Evolutionary conservation across 2,113 vertebrate genomes (phyloP).

Genomic region (Crotalus horridus): DNA sequence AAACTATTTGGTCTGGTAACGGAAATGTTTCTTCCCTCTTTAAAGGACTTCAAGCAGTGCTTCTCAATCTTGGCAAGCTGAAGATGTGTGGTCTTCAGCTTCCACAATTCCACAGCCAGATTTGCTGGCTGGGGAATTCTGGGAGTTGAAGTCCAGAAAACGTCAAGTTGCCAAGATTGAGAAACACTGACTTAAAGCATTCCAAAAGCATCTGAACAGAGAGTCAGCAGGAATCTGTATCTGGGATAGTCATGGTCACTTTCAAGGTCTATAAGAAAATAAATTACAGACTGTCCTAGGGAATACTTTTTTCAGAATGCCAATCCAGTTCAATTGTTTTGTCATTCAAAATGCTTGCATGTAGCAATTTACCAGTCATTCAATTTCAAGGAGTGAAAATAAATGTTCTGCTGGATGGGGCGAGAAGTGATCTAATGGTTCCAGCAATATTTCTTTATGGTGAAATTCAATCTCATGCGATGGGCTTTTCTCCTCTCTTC

Average conservation of each 20-base stretch:
- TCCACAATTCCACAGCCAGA: not conserved
- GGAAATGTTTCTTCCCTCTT: constrained; percentile 21
- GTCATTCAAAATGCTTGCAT: not conserved
- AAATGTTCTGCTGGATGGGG: not conserved
- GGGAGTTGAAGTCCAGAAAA: not conserved
- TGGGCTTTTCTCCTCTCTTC: not conserved
- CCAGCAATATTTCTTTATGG: not conserved
- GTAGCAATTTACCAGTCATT: not conserved
- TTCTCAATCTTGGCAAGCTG: not conserved
- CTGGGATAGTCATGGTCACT: not conserved
- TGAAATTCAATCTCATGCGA: not conserved
- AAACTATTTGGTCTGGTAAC: constrained; percentile 9
- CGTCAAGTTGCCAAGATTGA: not conserved
- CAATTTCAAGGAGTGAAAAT: not conserved
- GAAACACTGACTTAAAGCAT: constrained; percentile 7
- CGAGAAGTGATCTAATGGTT: not conserved
- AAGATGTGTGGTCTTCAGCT: not conserved
- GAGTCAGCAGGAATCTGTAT: not conserved
- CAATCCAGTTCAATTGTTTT: constrained; percentile 19
- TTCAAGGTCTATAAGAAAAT: constrained; percentile 3
- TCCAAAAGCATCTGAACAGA: not conserved
- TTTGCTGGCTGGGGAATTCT: not conserved
- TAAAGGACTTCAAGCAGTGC: constrained; percentile 6
- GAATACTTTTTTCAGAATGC: constrained; percentile 21
- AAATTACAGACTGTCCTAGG: not conserved